A percentile compares a stretch with the other conserved stretches of the same genome.
Conservation (phyloP, 2,888 invertebrate species). For the Platycnemis pennipes region DNA sequence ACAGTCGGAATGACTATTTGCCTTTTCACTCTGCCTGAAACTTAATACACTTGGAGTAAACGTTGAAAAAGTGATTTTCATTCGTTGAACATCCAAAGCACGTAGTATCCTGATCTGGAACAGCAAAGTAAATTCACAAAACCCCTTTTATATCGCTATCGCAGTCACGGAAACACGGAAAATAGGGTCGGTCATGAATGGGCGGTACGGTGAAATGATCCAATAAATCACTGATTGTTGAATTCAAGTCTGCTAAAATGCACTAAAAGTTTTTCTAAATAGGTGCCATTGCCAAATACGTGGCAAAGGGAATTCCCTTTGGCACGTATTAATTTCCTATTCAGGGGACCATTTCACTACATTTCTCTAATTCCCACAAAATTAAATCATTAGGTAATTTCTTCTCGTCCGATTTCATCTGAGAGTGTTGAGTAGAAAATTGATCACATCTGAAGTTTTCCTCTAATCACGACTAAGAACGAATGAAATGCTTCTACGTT, state of each 20-base stretch:
- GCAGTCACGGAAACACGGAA: neutral
- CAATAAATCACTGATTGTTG: conserved; percentile 31
- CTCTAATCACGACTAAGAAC: neutral
- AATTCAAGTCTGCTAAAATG: neutral
- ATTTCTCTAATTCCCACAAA: neutral
- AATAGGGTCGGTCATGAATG: neutral
- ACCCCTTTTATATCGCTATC: neutral
- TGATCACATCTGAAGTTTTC: neutral
- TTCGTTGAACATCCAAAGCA: neutral
- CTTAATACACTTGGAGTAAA: too few species aligned
- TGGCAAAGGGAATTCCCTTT: too few species aligned
- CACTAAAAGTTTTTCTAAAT: neutral
- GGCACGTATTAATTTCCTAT: neutral
- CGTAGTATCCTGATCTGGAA: neutral
- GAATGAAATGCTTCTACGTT: neutral
- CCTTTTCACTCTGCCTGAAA: too few species aligned
- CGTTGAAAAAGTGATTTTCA: too few species aligned
- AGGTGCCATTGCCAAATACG: too few species aligned
- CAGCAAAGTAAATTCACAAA: neutral
- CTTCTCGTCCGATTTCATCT: neutral
- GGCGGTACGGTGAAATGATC: neutral
- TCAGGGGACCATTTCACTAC: neutral
- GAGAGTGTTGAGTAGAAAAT: neutral
- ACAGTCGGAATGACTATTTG: too few species aligned
- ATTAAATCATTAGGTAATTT: neutral